Conservation (phyloP, 1,140 invertebrate genomes). For the Melipona quadrifasciata region DNA sequence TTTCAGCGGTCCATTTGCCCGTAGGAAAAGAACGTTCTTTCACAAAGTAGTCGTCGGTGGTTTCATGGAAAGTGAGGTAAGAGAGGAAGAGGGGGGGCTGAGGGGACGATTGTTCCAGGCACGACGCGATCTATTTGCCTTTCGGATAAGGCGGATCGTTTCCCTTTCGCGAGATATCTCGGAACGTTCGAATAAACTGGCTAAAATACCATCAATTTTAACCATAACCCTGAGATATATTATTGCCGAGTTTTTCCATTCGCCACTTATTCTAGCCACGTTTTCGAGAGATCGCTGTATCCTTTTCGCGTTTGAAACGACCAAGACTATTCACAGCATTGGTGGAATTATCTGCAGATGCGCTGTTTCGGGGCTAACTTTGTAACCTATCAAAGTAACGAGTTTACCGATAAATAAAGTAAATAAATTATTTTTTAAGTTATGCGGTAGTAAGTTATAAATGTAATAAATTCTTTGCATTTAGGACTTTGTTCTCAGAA, state of each 20-base stretch:
- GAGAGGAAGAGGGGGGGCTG: not conserved
- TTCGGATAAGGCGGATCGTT: conserved; percentile 13
- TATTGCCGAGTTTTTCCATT: not conserved
- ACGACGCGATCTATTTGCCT: conserved; percentile 21
- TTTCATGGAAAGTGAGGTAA: conserved; percentile 6
- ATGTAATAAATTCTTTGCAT: too few species aligned
- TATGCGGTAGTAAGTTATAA: too few species aligned
- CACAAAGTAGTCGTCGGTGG: not conserved
- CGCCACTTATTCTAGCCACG: not conserved
- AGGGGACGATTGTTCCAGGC: conserved; percentile 6
- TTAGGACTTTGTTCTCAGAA: too few species aligned
- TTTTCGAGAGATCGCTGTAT: not conserved
- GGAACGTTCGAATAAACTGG: not conserved
- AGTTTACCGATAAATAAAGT: too few species aligned
- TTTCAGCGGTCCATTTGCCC: not conserved
- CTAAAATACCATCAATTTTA: not conserved
- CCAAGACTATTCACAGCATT: too few species aligned
- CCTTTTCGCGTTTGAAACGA: too few species aligned
- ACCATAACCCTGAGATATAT: not conserved
- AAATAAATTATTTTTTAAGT: too few species aligned
- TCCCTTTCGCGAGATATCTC: not conserved
- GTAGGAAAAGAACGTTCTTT: not conserved
- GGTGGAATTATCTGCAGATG: too few species aligned
- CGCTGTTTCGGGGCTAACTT: too few species aligned
- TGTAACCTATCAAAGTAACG: too few species aligned